Evolutionary conservation across 2,888 invertebrate species (phyloP).

Genomic region (Iphiclides podalirius): DNA sequence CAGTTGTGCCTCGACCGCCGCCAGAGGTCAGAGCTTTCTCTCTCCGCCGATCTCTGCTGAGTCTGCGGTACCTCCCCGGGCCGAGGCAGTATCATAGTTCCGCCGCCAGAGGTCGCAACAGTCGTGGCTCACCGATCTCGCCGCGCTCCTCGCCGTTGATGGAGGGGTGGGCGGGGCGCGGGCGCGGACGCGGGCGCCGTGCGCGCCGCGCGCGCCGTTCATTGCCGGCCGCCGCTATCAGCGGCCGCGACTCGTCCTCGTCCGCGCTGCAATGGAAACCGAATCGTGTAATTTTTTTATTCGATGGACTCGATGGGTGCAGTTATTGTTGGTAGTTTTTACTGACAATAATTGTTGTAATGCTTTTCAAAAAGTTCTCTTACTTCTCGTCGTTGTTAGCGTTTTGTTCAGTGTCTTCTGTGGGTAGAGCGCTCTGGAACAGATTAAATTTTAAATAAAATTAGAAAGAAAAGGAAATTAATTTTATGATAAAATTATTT

Average conservation of each 20-base stretch:
- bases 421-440: slow-evolving; percentile 39
- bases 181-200: slow-evolving; percentile 27
- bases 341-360: too few species aligned
- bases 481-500: too few species aligned
- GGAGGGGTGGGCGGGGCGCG: slow-evolving; percentile 21
- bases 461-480: too few species aligned
- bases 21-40: too few species aligned
- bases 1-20: too few species aligned
- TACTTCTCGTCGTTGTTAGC: slow-evolving; percentile 42
- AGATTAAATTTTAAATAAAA: background rate
- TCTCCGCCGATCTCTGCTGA: too few species aligned
- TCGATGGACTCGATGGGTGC: too few species aligned
- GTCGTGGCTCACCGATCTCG: slow-evolving; percentile 54
- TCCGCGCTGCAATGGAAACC: slow-evolving; percentile 27
- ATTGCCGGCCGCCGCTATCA: slow-evolving; percentile 33
- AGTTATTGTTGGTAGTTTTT: too few species aligned
- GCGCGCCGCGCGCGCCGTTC: slow-evolving; percentile 29
- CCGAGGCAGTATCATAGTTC: too few species aligned
- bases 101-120: too few species aligned
- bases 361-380: slow-evolving; percentile 20
- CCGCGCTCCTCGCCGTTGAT: slow-evolving; percentile 44
- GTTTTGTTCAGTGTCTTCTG: slow-evolving; percentile 37
- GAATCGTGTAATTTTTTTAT: too few species aligned
- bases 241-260: slow-evolving; percentile 37
- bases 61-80: too few species aligned